Percentiles rank a stretch among this genome's conserved stretches.
phyloP scores from a whole-genome alignment of 2,797 vertebrate species.

The Percopsis omiscomaycus region DNA sequence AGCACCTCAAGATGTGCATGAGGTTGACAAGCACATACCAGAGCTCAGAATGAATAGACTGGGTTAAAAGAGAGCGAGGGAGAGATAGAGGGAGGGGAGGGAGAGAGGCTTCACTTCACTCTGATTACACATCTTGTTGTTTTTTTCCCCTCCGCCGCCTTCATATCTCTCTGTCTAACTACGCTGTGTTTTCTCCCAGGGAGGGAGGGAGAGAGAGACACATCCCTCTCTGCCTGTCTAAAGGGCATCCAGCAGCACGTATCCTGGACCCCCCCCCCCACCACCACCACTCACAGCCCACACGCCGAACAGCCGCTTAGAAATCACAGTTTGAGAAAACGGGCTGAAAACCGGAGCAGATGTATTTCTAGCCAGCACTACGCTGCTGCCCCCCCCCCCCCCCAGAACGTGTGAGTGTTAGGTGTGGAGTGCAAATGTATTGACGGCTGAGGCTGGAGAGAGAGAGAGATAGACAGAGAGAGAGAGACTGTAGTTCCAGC shows the following conservation, averaged over 20 bases:
- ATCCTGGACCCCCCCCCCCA: not conserved
- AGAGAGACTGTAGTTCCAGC: not conserved
- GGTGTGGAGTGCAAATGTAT: conserved; percentile 6
- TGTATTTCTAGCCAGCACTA: conserved; percentile 17
- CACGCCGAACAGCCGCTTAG: conserved; percentile 20
- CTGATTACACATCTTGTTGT: not conserved
- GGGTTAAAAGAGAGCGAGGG: no score
- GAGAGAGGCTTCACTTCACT: not conserved
- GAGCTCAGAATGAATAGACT: conserved; percentile 1
- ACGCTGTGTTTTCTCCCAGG: conserved; percentile 2
- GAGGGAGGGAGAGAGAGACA: not conserved
- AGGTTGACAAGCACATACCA: conserved; percentile 11
- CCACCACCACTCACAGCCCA: conserved; percentile 7
- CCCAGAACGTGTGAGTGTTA: conserved; percentile 4
- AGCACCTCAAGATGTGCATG: conserved; percentile 8
- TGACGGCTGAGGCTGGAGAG: conserved; percentile 11
- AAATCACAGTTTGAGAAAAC: conserved; percentile 32
- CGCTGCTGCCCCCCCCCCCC: not conserved
- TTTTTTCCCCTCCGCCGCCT: not conserved
- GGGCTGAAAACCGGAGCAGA: conserved; percentile 14
- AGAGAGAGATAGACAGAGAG: not conserved
- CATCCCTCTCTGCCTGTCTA: conserved; percentile 13
- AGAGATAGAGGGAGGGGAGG: not conserved
- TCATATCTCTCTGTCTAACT: not conserved
- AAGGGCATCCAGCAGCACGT: conserved; percentile 17